phyloP scores from a whole-genome alignment of 2,797 vertebrate species.

The Mus caroli region DNA sequence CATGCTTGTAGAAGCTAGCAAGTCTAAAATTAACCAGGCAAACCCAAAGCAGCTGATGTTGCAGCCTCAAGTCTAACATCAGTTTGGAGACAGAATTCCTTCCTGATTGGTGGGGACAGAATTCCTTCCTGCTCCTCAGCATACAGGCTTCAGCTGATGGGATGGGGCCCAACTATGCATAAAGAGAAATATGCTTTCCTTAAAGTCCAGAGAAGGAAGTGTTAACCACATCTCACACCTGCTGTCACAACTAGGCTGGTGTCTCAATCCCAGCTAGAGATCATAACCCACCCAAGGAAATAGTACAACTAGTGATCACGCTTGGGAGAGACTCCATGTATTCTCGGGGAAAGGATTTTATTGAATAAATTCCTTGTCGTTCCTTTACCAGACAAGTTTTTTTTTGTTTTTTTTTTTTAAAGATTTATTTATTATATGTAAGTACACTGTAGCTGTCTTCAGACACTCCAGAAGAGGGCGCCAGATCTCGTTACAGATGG shows the following conservation, averaged over 20 bases:
- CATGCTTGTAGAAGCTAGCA: neutral
- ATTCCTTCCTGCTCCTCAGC: neutral
- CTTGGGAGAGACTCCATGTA: neutral
- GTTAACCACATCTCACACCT: neutral
- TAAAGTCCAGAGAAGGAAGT: neutral
- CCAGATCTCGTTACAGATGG: too few relatives aligned
- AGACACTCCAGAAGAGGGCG: too few relatives aligned
- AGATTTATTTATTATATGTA: too few relatives aligned
- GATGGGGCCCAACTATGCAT: neutral
- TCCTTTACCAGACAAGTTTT: neutral
- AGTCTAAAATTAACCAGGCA: neutral
- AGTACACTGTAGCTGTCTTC: too few relatives aligned
- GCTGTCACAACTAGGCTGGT: neutral
- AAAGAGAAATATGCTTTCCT: neutral
- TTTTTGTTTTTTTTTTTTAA: too few relatives aligned
- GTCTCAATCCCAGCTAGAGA: neutral
- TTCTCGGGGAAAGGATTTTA: neutral
- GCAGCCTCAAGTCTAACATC: neutral
- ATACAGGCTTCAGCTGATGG: neutral
- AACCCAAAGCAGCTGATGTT: neutral
- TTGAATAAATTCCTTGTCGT: constrained; percentile 9
- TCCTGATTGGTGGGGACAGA: neutral
- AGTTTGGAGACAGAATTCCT: constrained; percentile 4
- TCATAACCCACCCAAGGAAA: neutral
- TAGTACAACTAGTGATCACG: neutral